A percentile compares a stretch with the other conserved stretches of the same genome.
Evolutionary conservation across 1,140 invertebrate species (phyloP).

Genomic region (Rhopalosiphum padi): DNA sequence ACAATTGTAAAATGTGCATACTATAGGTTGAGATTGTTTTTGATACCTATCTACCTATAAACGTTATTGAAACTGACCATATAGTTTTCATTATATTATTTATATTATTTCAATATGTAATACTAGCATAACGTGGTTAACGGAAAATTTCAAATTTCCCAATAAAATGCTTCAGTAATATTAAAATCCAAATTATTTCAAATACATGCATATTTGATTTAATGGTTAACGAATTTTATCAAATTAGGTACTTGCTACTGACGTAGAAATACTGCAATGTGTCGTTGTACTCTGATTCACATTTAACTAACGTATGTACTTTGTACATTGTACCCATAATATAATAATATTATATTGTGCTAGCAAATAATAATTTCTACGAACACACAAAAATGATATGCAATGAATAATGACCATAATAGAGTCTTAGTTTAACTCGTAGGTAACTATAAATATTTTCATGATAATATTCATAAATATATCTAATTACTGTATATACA

Average conservation of each 20-base stretch:
- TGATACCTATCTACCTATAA: neutral
- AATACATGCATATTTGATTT: neutral
- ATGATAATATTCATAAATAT: neutral
- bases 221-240: neutral
- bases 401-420: neutral
- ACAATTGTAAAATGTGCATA: neutral
- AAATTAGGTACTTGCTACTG: neutral
- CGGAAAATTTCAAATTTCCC: neutral
- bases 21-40: neutral
- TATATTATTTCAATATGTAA: neutral
- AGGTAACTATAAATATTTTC: neutral
- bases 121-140: neutral
- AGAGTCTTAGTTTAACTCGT: neutral
- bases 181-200: neutral
- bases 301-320: neutral
- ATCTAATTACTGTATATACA: neutral
- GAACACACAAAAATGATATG: neutral
- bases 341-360: neutral
- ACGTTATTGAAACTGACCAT: neutral
- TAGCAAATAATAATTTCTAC: neutral
- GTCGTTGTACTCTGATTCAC: neutral
- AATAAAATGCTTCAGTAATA: neutral
- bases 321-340: neutral
- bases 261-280: neutral
- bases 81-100: neutral